Evolutionary conservation across 2,797 vertebrate genomes (phyloP), one percentile per base, ranked within the genome.

Genomic region (Lacerta bilineata): DNA sequence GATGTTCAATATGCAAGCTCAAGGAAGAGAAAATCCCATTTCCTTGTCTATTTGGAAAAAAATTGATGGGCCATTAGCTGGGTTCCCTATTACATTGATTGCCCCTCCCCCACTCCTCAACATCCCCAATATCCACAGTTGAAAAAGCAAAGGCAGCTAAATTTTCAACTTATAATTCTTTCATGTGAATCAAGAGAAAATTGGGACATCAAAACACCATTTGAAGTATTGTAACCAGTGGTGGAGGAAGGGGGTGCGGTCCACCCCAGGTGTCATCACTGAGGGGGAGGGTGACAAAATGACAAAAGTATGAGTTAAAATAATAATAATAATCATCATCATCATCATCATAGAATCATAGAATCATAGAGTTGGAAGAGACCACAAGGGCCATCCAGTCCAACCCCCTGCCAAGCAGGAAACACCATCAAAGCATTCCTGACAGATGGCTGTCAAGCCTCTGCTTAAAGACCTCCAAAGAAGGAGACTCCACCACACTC

Each of bases 81-180:
- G 41, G 8, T 46, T 77, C 41, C 41, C 75, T 46, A 3, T 46
- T 77, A 4, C 25, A 43, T 25, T 74, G 5, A 36, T 72, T 33
- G 80, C 6, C 41, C 55, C 39, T 20, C 33, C 39, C 6, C 83
- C 29, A 27, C 46, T 77, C 46, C 43, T 82, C 29, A n/a, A 85
- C 33, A 64, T 4, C 17, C 27, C 69, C 27, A n/a, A 39, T 2
- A 0, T 0, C 15, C 4, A 39, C 29, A 85, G 66, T 27, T 2
- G 80, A 88, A 33, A 9, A 84, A 90, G 81, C 87, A 33, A 91
- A 68, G 80, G 50, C 71, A 77, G 43, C 43, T 36, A 72, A 18
- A 3, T 0, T 0, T 11, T 2, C 50, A 18, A 33, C 33, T 74
- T 36, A 39, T 39, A 55, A 15, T 55, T 55, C 20, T 74, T 64